These are phyloP conservation scores for Pheucticus melanocephalus DNA, from an alignment of 2,113 vertebrate genomes.

Conservation along the genomic window DNA sequence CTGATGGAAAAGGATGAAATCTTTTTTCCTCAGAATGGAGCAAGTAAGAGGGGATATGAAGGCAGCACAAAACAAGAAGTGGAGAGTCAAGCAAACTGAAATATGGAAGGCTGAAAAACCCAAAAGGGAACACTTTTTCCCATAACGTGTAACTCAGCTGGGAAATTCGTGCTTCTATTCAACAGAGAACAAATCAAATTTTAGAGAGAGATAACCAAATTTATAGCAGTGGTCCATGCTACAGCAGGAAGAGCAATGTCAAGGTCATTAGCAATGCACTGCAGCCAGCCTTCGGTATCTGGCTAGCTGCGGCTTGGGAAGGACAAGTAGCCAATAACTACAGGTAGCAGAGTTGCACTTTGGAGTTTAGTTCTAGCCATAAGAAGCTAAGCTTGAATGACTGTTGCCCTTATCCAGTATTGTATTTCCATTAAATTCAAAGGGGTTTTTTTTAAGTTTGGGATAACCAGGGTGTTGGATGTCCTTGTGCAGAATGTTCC, in stretches of 20 bases:
- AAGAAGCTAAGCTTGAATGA: not conserved
- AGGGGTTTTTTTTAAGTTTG: not conserved
- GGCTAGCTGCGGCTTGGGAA: not conserved
- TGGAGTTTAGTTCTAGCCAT: not conserved
- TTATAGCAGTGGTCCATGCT: conserved; percentile 37
- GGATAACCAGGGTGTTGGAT: not conserved
- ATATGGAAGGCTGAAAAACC: conserved; percentile 52
- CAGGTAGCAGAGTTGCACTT: not conserved
- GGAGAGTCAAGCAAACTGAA: conserved; percentile 20
- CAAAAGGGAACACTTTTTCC: conserved; percentile 55
- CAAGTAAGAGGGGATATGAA: not conserved
- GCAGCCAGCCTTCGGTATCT: not conserved
- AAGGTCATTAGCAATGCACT: conserved; percentile 6
- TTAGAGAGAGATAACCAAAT: conserved; percentile 55
- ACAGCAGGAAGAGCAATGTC: conserved; percentile 16
- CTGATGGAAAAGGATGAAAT: conserved; percentile 3
- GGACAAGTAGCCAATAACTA: not conserved
- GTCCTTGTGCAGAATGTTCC: not conserved
- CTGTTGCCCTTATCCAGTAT: not conserved
- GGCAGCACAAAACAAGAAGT: conserved; percentile 10
- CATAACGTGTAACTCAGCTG: conserved; percentile 46
- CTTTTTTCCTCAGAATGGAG: not conserved
- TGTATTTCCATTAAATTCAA: not conserved
- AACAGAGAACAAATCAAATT: conserved; percentile 52
- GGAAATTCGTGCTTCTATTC: conserved; percentile 54